phyloP scores from a whole-genome alignment of 2,797 vertebrate genomes.

The Monodelphis domestica region DNA sequence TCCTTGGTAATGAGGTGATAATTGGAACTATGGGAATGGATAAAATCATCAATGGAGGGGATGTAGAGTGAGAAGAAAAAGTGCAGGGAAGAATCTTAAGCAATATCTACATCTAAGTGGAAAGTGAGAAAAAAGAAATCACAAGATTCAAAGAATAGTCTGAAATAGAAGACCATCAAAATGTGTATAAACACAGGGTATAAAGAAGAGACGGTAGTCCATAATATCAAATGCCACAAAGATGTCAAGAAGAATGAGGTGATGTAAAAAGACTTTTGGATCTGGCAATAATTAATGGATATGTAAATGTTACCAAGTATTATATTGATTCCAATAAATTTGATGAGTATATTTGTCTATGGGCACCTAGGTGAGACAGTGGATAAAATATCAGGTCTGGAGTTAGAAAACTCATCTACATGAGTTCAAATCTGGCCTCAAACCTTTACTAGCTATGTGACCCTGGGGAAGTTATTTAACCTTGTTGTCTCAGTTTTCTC shows the following conservation, averaged over 20 bases:
- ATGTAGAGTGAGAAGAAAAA: not conserved
- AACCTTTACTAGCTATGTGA: too few species aligned
- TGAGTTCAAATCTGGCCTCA: too few species aligned
- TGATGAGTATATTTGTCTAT: not conserved
- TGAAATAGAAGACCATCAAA: not conserved
- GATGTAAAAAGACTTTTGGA: not conserved
- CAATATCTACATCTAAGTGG: not conserved
- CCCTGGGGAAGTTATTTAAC: too few species aligned
- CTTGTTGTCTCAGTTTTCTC: too few species aligned
- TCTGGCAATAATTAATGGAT: slow-evolving; percentile 39
- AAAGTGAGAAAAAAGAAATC: not conserved
- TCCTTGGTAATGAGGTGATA: not conserved
- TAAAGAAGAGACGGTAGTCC: not conserved
- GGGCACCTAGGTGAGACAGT: too few species aligned
- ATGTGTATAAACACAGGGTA: not conserved
- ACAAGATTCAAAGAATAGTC: not conserved
- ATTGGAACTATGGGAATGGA: not conserved
- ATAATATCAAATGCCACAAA: not conserved
- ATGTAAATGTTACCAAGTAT: slow-evolving; percentile 40
- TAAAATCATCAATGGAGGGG: not conserved
- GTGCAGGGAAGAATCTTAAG: not conserved
- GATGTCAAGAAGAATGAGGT: not conserved
- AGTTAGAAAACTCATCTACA: too few species aligned
- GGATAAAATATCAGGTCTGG: too few species aligned
- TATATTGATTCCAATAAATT: slow-evolving; percentile 31